Conservation (phyloP, 2,113 vertebrate species). For the Caloenas nicobarica region DNA sequence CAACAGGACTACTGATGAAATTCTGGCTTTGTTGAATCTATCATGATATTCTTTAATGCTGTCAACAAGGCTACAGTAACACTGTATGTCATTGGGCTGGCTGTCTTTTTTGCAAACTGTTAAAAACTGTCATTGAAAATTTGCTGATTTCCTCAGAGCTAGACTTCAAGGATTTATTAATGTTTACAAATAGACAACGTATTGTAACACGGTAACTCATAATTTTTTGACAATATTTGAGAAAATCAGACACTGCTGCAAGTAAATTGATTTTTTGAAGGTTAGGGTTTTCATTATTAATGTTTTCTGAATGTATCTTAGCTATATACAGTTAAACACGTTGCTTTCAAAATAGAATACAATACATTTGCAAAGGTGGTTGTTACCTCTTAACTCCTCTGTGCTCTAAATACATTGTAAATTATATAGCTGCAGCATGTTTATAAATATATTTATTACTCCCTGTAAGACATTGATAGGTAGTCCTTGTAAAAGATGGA, state of each 20-base stretch:
- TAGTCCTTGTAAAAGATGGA: conserved; percentile 26
- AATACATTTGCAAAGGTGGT: conserved; percentile 10
- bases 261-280: conserved; percentile 47
- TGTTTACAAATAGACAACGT: neutral
- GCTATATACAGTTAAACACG: neutral
- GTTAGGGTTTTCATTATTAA: conserved; percentile 57
- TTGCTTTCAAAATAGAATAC: conserved; percentile 23
- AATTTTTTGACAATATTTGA: conserved; percentile 19
- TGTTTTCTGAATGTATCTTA: conserved; percentile 3
- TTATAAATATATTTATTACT: conserved; percentile 62
- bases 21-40: neutral
- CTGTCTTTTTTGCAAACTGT: neutral
- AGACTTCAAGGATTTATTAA: neutral
- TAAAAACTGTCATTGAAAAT: neutral
- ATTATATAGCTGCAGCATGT: conserved; percentile 11
- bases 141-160: neutral
- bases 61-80: neutral
- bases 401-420: conserved; percentile 15
- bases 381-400: neutral
- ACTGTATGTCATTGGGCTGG: neutral
- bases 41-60: neutral
- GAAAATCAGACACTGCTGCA: conserved; percentile 20
- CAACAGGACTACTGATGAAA: neutral
- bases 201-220: neutral
- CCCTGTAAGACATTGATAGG: conserved; percentile 13